Evolutionary conservation across 1,140 invertebrate species (phyloP), one percentile per base, ranked within the genome.

Genomic region (Maconellicoccus hirsutus): DNA sequence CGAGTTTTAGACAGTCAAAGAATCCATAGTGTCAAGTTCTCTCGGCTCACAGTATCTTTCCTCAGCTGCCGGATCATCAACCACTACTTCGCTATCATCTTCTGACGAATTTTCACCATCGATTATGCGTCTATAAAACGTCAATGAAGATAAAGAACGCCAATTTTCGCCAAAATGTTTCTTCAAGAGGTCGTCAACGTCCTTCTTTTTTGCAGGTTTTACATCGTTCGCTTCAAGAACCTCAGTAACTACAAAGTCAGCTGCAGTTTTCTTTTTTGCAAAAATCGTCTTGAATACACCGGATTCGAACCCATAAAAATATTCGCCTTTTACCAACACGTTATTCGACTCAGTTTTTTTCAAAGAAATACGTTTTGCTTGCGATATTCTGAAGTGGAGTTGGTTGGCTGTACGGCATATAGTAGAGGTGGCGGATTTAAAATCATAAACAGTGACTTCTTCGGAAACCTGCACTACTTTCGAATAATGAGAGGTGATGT

Each of bases 381-480:
- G 61, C 42, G 22, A n/a, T 19, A 74, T 71, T 66, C 69, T 25
- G 70, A 74, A 74, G 70, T 72, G 72, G 70, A 74, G 12, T 69
- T 61, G 33, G 21, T 39, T 27, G 61, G 61, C 33, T 19, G 29
- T 70, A 72, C 72, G 21, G 71, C 10, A 52, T 26, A 70, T 4
- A 38, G 21, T 1, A 23, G 21, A 26, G 42, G 19, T 59, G 59
- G 16, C 27, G 10, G 52, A 70, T 72, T 71, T 59, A 14, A 25
- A 73, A 42, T 72, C 70, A 74, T 61, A 61, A 6, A 38, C 33
- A 38, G 33, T 38, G 14, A 38, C 33, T 7, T 6, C 33, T n/a
- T 63, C 59, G 19, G 59, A 21, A 21, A 72, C 12, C n/a, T 19
- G 14, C 10, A 70, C 33, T 26, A 72, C 70, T 23, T 22, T 70